Conservation (phyloP, 1,140 invertebrate species). For the Psix sp. region DNA sequence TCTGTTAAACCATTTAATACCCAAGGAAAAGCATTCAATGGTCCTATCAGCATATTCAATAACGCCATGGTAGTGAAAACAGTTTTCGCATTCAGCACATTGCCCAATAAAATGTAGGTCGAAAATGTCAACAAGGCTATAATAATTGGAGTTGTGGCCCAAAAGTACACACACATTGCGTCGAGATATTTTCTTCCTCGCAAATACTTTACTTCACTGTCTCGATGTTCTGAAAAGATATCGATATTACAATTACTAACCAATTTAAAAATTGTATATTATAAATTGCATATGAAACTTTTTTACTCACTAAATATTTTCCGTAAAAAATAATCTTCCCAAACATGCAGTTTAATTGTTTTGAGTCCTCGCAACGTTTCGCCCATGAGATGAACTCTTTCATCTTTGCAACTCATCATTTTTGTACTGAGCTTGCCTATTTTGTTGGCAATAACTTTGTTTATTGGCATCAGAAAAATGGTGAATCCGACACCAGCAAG, state of each 20-base stretch:
- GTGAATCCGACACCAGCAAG: conserved; percentile 92
- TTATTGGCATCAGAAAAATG: conserved; percentile 95
- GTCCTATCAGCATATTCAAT: conserved; percentile 96
- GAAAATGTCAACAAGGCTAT: conserved; percentile 95
- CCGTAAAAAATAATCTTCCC: conserved; percentile 91
- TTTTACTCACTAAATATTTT: conserved; percentile 73
- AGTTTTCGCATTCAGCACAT: conserved; percentile 89
- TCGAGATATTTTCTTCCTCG: conserved; percentile 96
- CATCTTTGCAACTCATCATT: conserved; percentile 95
- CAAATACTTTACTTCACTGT: conserved; percentile 86
- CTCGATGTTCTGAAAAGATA: conserved; percentile 78
- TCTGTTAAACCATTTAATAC: conserved; percentile 97
- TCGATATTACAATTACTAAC: not conserved
- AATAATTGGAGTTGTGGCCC: conserved; percentile 98
- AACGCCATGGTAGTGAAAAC: conserved; percentile 97
- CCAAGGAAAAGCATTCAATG: conserved; percentile 98
- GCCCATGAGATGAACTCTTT: conserved; percentile 90
- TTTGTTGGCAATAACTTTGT: conserved; percentile 91
- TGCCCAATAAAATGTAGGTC: conserved; percentile 90
- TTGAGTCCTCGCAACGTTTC: conserved; percentile 92
- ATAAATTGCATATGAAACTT: not conserved
- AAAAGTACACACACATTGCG: conserved; percentile 98
- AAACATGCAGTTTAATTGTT: conserved; percentile 94
- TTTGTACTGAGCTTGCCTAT: conserved; percentile 91
- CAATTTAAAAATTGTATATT: conserved; percentile 36